phyloP scores from a whole-genome alignment of 2,888 invertebrate species.

The Hirtodrosophila alboralis region DNA sequence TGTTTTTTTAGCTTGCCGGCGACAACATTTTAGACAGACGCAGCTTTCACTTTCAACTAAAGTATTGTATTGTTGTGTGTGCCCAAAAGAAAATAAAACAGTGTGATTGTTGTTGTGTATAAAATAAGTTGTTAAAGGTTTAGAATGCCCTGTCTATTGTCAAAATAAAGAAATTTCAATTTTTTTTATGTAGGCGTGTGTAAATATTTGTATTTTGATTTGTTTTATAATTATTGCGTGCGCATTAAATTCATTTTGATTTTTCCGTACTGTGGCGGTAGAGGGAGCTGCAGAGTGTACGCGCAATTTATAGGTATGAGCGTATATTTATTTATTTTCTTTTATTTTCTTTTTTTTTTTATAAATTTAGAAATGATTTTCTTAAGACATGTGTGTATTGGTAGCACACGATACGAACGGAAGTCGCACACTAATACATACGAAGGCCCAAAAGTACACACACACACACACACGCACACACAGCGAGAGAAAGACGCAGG shows the following conservation, averaged over 20 bases:
- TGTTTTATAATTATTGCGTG: conserved; percentile 35
- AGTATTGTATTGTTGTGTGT: conserved; percentile 59
- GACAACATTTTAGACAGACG: conserved; percentile 52
- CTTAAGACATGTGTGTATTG: conserved; percentile 12
- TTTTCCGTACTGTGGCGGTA: conserved; percentile 3
- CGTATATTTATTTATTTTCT: conserved; percentile 41
- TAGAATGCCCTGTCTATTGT: too few species aligned
- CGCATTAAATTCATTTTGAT: conserved; percentile 46
- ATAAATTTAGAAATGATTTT: conserved; percentile 77
- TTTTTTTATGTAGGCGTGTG: conserved; percentile 21
- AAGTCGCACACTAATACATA: conserved; percentile 44
- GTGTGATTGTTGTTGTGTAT: conserved; percentile 27
- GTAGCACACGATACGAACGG: conserved; percentile 47
- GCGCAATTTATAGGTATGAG: conserved; percentile 39
- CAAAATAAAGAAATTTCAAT: conserved; percentile 4
- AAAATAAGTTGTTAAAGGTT: conserved; percentile 30
- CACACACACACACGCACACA: conserved; percentile 8
- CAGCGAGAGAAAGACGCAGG: too few species aligned
- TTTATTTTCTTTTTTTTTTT: too few species aligned
- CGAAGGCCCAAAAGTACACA: conserved; percentile 20
- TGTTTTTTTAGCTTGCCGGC: conserved; percentile 40
- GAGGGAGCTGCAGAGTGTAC: conserved; percentile 14
- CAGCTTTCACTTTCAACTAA: conserved; percentile 73
- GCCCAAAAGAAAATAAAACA: conserved; percentile 60
- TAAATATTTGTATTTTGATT: conserved; percentile 26